These are phyloP conservation scores for Tortricodes alternella DNA, from an alignment of 2,888 invertebrate species.

Conservation along the genomic window DNA sequence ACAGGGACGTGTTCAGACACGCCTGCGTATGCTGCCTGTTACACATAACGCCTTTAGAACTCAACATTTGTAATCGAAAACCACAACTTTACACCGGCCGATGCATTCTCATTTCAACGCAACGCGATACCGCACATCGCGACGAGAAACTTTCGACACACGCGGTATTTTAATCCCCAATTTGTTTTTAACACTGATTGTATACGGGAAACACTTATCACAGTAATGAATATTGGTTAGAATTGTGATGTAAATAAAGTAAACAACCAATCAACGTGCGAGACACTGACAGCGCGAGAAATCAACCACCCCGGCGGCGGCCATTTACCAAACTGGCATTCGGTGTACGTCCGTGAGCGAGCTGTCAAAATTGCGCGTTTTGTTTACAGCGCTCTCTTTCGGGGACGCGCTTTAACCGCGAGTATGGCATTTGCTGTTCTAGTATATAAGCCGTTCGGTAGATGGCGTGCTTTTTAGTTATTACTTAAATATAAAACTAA, in stretches of 20 bases:
- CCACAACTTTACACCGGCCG: constrained; percentile 69
- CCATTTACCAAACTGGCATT: constrained; percentile 76
- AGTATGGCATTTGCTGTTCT: background rate
- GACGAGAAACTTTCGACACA: constrained; percentile 53
- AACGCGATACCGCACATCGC: constrained; percentile 57
- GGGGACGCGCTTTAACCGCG: background rate
- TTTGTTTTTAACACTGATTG: constrained; percentile 38
- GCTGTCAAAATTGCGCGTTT: constrained; percentile 44
- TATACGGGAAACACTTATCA: constrained; percentile 55
- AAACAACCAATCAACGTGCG: constrained; percentile 71
- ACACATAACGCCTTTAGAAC: constrained; percentile 80
- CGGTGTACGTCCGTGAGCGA: constrained; percentile 43
- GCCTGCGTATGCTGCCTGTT: constrained; percentile 86
- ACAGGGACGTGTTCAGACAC: constrained; percentile 92
- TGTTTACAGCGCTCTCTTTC: constrained; percentile 42
- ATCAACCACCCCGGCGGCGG: constrained; percentile 71
- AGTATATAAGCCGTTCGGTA: background rate
- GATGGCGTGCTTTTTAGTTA: background rate
- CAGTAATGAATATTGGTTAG: constrained; percentile 54
- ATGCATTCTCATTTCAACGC: constrained; percentile 76
- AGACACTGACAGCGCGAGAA: constrained; percentile 45
- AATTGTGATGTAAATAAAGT: constrained; percentile 73
- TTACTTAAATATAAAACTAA: background rate
- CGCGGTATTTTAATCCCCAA: constrained; percentile 43
- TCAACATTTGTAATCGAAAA: constrained; percentile 70